Conservation (phyloP, 1,140 invertebrate species). For the Apis florea region DNA sequence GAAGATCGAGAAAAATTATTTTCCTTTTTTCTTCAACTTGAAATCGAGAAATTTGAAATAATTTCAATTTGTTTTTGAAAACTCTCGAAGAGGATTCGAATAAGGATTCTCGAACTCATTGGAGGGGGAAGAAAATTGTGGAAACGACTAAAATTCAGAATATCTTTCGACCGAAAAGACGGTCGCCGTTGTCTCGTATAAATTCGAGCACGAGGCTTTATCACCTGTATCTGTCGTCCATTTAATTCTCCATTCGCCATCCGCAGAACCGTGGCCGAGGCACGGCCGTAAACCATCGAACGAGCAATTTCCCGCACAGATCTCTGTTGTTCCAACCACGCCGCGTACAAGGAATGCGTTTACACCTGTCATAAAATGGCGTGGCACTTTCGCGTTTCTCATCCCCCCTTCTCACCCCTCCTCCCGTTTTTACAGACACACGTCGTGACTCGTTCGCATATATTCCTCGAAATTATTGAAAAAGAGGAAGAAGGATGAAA, state of each 20-base stretch:
- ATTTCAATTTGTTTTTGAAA: no score
- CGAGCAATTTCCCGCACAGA: conserved; percentile 11
- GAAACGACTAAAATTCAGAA: background rate
- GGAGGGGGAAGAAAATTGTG: no score
- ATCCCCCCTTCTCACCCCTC: no score
- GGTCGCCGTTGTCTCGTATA: background rate
- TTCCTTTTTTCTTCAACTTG: no score
- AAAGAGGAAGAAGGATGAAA: no score
- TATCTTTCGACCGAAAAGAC: background rate
- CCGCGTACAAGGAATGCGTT: conserved; percentile 5
- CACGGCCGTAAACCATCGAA: conserved; percentile 22
- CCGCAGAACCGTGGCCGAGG: background rate
- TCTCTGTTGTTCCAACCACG: conserved; percentile 4
- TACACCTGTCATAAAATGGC: conserved; percentile 15
- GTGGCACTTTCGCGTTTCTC: background rate
- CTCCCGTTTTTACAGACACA: no score
- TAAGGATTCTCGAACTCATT: no score
- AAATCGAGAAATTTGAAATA: no score
- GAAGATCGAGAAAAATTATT: no score
- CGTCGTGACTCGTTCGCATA: no score
- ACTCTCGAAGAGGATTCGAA: no score
- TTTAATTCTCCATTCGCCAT: conserved; percentile 18
- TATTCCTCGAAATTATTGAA: no score
- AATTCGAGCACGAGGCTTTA: background rate
- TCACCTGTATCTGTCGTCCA: background rate